Evolutionary conservation across 2,797 vertebrate species (phyloP), one percentile per base, ranked within the genome.

Genomic region (Pelobates cultripes): DNA sequence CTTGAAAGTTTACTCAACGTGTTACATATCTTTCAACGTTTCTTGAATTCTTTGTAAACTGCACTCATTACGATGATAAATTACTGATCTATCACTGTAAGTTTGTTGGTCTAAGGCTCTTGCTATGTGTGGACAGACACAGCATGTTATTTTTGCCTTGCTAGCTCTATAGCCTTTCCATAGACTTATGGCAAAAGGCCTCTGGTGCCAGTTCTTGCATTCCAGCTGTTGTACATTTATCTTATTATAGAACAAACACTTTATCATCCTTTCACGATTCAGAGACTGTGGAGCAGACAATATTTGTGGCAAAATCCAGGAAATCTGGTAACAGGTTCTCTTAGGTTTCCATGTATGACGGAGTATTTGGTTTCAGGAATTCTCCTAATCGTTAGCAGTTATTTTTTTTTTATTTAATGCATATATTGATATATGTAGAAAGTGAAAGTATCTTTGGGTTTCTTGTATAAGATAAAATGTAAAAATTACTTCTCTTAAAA

Each of bases 191-290:
- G 90, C 86, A 87, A 89, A 89, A 87, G 85, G 84, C 84, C 85
- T 85, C 86, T 88, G 88, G 89, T 91, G 90, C 90, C 89, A 90
- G 83, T 45, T 84, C 88, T 88, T 40, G 1, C 86, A 85, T 90
- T 89, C 89, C 91, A 92, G 91, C 89, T 91, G 89, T 89, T 89
- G 86, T 68, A 78, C 89, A 91, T 91, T 91, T 88, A 75, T 91
- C 90, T 91, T 92, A 60, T 70, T 77, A 73, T 86, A 0, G 0
- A 74, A 84, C 79, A 86, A 89, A 89, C 17, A 85, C 63, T 89
- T 86, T 75, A 81, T 85, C 88, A 88, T 87, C 41, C 63, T 44
- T 14, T 85, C 86, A 82, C 17, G 10, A 72, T 78, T 73, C 17
- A 0, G 1, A 55, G 55, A 68, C 80, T 87, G 75, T 68, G 67